These are phyloP conservation scores for Lates japonicus DNA, from an alignment of 2,797 vertebrate species.

Conservation along the genomic window DNA sequence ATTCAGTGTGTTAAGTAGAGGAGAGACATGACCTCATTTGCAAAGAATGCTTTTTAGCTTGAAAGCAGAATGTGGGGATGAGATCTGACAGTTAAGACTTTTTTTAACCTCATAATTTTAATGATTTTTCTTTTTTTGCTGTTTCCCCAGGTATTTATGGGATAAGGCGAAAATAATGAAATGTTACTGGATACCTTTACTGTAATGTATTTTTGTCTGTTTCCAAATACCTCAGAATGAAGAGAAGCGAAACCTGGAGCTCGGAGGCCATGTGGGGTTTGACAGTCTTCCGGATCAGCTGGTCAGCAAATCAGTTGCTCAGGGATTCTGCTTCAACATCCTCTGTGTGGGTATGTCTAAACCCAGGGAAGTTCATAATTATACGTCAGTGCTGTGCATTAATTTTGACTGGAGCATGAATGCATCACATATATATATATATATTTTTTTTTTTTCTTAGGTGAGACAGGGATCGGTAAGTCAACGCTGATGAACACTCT, in stretches of 20 bases:
- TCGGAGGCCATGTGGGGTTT: constrained; percentile 95
- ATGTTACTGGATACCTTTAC: not conserved
- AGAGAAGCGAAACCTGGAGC: constrained; percentile 91
- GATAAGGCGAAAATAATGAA: not conserved
- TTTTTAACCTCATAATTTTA: not conserved
- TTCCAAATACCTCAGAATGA: constrained; percentile 84
- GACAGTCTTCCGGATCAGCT: constrained; percentile 98
- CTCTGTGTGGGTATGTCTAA: constrained; percentile 94
- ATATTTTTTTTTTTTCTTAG: constrained; percentile 71
- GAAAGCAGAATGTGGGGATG: constrained; percentile 32
- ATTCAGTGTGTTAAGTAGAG: constrained; percentile 38
- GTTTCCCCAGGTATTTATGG: not conserved
- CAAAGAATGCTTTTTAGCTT: constrained; percentile 53
- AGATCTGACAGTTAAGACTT: constrained; percentile 13
- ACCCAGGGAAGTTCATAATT: not conserved
- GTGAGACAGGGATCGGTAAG: constrained; percentile 98
- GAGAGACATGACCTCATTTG: constrained; percentile 63
- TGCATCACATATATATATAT: not conserved
- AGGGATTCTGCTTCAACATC: constrained; percentile 98
- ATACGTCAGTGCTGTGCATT: not conserved
- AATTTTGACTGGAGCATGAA: not conserved
- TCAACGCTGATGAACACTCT: constrained; percentile 98
- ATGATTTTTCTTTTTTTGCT: not conserved
- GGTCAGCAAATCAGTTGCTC: constrained; percentile 95
- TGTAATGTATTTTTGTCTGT: constrained; percentile 14